These are phyloP conservation scores for Haliclona indistincta DNA, from an alignment of 37 sponge, comb jelly and placozoan species.

Conservation along the genomic window DNA sequence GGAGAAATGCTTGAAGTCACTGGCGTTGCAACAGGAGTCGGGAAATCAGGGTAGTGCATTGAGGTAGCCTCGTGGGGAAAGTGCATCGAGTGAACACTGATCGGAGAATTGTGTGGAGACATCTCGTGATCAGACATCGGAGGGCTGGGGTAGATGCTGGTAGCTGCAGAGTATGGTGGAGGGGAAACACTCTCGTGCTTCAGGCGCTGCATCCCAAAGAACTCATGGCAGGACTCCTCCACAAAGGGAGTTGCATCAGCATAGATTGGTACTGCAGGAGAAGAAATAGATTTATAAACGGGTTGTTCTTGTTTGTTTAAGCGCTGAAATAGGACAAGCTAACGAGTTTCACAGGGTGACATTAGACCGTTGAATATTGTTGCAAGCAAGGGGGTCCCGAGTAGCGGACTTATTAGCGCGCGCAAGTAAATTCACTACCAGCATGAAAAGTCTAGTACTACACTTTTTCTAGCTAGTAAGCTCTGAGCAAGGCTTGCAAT, in stretches of 20 bases:
- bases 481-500: too few species aligned
- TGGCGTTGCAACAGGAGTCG: constrained; percentile 52
- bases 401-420: too few species aligned
- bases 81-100: background rate
- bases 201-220: constrained; percentile 38
- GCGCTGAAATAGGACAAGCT: too few species aligned
- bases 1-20: constrained; percentile 18
- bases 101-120: constrained; percentile 60
- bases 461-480: too few species aligned
- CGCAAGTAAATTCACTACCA: too few species aligned
- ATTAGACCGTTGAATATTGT: too few species aligned
- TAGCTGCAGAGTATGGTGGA: constrained; percentile 33
- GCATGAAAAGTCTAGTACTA: too few species aligned
- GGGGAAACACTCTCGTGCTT: constrained; percentile 79
- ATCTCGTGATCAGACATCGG: constrained; percentile 73
- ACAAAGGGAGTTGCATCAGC: constrained; percentile 12
- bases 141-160: constrained; percentile 65
- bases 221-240: constrained; percentile 55
- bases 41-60: constrained; percentile 48
- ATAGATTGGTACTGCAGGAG: constrained; percentile 50
- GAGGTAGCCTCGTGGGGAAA: constrained; percentile 22
- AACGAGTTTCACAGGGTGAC: too few species aligned
- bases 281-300: background rate
- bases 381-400: too few species aligned
- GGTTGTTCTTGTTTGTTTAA: background rate